Conservation (phyloP, 2,888 invertebrate species). For the Phortica okadai region DNA sequence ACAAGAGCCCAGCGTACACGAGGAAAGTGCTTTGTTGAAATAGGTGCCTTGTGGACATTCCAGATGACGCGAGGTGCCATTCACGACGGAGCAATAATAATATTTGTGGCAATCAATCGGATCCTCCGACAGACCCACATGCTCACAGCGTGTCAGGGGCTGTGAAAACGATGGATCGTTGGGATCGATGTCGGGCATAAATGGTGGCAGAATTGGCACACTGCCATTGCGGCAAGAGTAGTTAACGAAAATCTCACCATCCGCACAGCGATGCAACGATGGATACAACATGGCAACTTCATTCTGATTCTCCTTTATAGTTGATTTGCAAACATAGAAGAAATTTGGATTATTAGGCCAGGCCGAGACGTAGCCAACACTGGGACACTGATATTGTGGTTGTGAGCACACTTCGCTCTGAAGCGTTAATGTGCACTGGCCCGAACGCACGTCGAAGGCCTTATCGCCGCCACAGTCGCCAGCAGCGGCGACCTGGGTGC, state of each 20-base stretch:
- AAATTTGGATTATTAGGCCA: conserved; percentile 75
- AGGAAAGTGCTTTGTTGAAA: conserved; percentile 59
- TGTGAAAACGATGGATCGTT: conserved; percentile 51
- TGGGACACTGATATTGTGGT: conserved; percentile 68
- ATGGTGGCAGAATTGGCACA: conserved; percentile 32
- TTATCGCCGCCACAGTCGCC: conserved; percentile 73
- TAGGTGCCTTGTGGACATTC: conserved; percentile 70
- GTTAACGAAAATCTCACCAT: conserved; percentile 72
- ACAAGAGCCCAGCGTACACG: conserved; percentile 71
- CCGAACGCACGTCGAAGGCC: conserved; percentile 72
- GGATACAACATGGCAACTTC: conserved; percentile 71
- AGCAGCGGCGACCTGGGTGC: conserved; percentile 72
- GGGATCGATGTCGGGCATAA: conserved; percentile 36
- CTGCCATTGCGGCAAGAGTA: conserved; percentile 56
- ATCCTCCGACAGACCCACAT: conserved; percentile 66
- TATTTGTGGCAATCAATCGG: conserved; percentile 68
- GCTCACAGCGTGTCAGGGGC: conserved; percentile 50
- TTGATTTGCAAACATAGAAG: conserved; percentile 75
- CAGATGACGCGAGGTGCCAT: conserved; percentile 60
- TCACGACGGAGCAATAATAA: conserved; percentile 69
- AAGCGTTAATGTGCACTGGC: conserved; percentile 71
- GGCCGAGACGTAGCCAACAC: conserved; percentile 70
- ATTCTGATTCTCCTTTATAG: conserved; percentile 70
- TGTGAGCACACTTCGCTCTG: conserved; percentile 63
- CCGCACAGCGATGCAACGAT: conserved; percentile 73